Evolutionary conservation across 2,113 vertebrate genomes (phyloP), one percentile per base, ranked within the genome.

Genomic region (Oceanodroma tethys): DNA sequence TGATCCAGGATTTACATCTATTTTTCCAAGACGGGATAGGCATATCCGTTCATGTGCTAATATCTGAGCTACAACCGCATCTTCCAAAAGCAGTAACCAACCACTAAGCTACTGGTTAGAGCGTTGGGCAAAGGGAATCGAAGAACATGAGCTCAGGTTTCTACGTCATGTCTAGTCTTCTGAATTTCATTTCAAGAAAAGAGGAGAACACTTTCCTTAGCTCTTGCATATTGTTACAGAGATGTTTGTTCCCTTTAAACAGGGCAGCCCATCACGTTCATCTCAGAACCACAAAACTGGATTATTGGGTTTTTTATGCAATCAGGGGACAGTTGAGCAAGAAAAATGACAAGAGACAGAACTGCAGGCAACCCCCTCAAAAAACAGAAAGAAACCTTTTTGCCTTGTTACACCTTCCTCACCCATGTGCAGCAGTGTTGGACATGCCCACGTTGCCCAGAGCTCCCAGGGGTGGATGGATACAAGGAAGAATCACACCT

Each of bases 81-180:
- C 67, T 45, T 25, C 83, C 48, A 63, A 32, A 66, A 52, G 47
- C 62, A 56, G 40, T 7, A 67, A 59, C 43, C 34, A 22, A 16
- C 8, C 42, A 25, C 25, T 21, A 19, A 4, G 23, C 4, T 23
- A 13, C 3, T 14, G 26, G 38, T 7, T 70, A 50, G 16, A 81
- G 81, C 55, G 52, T 45, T 58, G 85, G 17, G 14, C 65, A 48
- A 48, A 74, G 40, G 42, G 20, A 88, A 67, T 7, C 0, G 0
- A 38, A 66, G 20, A 59, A 9, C 26, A 32, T 34, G 65, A 52
- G 50, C 50, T 34, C 4, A 1, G 27, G 66, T 26, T 65, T 47
- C 26, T 0, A 1, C 7, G 17, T 32, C 73, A 29, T 1, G 1
- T 10, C 9, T 13, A 32, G 2, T 2, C 29, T 40, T 10, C 70